Evolutionary conservation across 2,113 vertebrate genomes (phyloP).

Genomic region (Podiceps cristatus): DNA sequence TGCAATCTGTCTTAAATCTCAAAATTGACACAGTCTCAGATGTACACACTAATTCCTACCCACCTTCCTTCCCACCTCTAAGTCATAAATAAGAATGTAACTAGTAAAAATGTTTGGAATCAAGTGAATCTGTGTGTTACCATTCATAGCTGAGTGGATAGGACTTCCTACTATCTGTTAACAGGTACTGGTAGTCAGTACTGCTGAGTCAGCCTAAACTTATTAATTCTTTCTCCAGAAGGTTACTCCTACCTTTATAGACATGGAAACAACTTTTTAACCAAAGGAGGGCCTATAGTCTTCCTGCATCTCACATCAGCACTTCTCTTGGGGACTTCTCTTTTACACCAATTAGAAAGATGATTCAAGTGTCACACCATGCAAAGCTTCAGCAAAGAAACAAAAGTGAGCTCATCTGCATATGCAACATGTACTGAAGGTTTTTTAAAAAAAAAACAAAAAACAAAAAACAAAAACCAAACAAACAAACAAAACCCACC

Average conservation of each 20-base stretch:
- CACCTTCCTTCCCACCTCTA: not conserved
- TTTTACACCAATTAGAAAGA: not conserved
- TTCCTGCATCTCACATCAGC: not conserved
- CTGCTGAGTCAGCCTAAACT: not conserved
- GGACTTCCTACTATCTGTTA: not conserved
- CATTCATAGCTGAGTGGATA: not conserved
- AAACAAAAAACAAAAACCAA: no score
- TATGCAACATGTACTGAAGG: not conserved
- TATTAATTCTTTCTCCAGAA: not conserved
- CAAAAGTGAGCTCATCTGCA: not conserved
- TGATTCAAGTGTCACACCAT: not conserved
- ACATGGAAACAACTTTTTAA: not conserved
- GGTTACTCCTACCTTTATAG: not conserved
- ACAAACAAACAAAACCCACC: not conserved
- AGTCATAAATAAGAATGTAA: not conserved
- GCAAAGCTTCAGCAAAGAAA: not conserved
- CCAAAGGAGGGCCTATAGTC: not conserved
- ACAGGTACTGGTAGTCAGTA: not conserved
- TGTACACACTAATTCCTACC: not conserved
- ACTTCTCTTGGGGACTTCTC: not conserved
- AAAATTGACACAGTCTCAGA: not conserved
- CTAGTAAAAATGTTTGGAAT: not conserved
- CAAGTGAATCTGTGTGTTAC: not conserved
- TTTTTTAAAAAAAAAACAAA: no score
- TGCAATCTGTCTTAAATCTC: not conserved